Base-by-base conservation (phyloP, 2,888 invertebrate species). In the Teinopalpus imperialis region DNA sequence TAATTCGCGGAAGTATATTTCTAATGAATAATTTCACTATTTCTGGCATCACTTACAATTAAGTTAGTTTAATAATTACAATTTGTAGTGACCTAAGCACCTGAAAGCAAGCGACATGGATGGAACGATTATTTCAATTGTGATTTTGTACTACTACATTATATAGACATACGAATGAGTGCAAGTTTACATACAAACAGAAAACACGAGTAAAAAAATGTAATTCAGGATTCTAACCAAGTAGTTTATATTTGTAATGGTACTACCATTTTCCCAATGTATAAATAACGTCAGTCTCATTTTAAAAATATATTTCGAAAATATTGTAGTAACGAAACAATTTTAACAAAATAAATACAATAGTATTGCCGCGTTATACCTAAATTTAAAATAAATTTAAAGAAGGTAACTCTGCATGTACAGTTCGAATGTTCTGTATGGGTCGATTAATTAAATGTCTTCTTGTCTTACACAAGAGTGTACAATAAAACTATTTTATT, bases 241-340 rank as follows among this genome's bases (percentile, higher is more conserved):
- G 18, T 9, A 42, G 24, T 34, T 54, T 12, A 27, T 12, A 12
- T 27, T 12, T 4, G n/a, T n/a, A n/a, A n/a, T n/a, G n/a, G n/a
- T n/a, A n/a, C n/a, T 52, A 61, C 62, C 55, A 57, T 60, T 57
- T 55, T 52, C 54, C 63, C 63, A 72, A 74, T 63, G 64, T 73
- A 72, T 78, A 77, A 74, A 79, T 75, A 70, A 68, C 66, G 68
- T 81, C 82, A 82, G 81, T 82, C 82, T 82, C 80, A 75, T 76
- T 55, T 64, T 65, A 67, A 66, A 64, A 65, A 65, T 63, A 66
- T 67, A 59, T 58, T 62, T 61, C 54, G 47, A 65, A 57, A 50
- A 64, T 60, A 59, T 60, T 62, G 47, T 43, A 41, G 13, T 29
- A 41, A 31, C 23, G 43, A 24, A 35, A 40, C 9, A 47, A 51